phyloP scores from a whole-genome alignment of 2,888 invertebrate species.

The Epistrophella euchroma region DNA sequence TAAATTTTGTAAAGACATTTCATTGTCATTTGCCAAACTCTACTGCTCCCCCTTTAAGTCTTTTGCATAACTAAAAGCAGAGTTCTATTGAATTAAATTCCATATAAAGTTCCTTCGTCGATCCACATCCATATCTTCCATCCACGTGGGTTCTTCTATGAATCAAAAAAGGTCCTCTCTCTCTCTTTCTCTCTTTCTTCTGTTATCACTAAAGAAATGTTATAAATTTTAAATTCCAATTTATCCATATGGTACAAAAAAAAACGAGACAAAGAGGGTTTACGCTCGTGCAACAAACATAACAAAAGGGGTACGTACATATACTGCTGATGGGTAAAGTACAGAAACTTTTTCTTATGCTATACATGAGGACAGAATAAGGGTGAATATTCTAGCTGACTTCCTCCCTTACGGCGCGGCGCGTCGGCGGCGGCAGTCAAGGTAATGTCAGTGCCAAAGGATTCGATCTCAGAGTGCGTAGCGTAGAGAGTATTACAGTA shows the following conservation, averaged over 20 bases:
- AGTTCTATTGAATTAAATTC: constrained; percentile 73
- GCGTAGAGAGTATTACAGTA: constrained; percentile 22
- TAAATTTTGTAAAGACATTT: constrained; percentile 48
- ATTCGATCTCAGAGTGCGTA: constrained; percentile 24
- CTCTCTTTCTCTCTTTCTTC: constrained; percentile 25
- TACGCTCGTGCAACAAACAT: constrained; percentile 44
- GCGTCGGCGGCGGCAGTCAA: neutral
- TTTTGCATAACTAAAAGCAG: constrained; percentile 63
- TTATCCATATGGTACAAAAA: constrained; percentile 68
- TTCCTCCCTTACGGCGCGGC: constrained; percentile 1
- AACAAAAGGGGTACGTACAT: constrained; percentile 67
- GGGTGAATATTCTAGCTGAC: constrained; percentile 55
- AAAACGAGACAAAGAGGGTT: constrained; percentile 41
- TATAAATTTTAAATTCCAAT: constrained; percentile 76
- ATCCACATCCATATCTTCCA: constrained; percentile 31
- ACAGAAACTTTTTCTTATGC: constrained; percentile 52
- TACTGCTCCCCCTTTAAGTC: constrained; percentile 33
- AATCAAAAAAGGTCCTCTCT: neutral
- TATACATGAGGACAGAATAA: constrained; percentile 20
- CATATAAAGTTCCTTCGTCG: constrained; percentile 50
- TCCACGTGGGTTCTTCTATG: constrained; percentile 24
- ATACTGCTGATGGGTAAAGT: constrained; percentile 23
- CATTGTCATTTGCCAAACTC: constrained; percentile 36
- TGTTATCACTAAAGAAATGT: constrained; percentile 64
- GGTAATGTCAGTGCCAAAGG: constrained; percentile 34